These are phyloP conservation scores for Corythornis cristatus DNA, from an alignment of 2,113 vertebrate species.

Conservation along the genomic window DNA sequence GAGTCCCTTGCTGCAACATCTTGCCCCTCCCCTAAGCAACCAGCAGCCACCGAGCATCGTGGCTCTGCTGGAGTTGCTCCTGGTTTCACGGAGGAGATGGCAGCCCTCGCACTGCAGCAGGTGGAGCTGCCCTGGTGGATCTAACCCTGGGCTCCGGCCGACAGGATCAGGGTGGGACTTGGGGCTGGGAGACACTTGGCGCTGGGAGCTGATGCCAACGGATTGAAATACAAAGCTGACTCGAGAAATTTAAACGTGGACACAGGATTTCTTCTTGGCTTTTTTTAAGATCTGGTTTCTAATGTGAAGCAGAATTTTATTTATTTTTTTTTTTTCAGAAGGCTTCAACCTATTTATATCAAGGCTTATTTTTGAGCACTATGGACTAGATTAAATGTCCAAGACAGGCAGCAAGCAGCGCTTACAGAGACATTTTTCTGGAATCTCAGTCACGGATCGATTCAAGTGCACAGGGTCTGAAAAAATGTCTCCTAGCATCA, in stretches of 20 bases:
- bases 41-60: not conserved
- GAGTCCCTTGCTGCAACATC: conserved; percentile 70
- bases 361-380: conserved; percentile 66
- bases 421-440: conserved; percentile 78
- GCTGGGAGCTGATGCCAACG: not conserved
- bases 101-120: conserved; percentile 63
- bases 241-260: conserved; percentile 36
- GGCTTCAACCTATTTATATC: conserved; percentile 42
- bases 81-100: conserved; percentile 42
- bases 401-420: conserved; percentile 79
- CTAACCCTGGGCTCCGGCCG: conserved; percentile 16
- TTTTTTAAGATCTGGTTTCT: conserved; percentile 25
- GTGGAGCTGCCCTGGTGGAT: conserved; percentile 58
- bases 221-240: conserved; percentile 13
- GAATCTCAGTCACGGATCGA: conserved; percentile 73
- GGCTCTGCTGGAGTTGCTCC: conserved; percentile 51
- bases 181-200: conserved; percentile 12
- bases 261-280: conserved; percentile 14
- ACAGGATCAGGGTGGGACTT: not conserved
- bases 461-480: conserved; percentile 77
- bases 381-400: conserved; percentile 86
- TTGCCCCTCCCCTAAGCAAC: conserved; percentile 60
- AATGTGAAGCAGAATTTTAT: not conserved
- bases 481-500: conserved; percentile 83
- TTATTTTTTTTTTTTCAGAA: not conserved